Percentiles rank a stretch among this genome's conserved stretches.
Conservation (phyloP, 1,140 invertebrate genomes). For the Pachyrhynchus sulphureomaculatus region DNA sequence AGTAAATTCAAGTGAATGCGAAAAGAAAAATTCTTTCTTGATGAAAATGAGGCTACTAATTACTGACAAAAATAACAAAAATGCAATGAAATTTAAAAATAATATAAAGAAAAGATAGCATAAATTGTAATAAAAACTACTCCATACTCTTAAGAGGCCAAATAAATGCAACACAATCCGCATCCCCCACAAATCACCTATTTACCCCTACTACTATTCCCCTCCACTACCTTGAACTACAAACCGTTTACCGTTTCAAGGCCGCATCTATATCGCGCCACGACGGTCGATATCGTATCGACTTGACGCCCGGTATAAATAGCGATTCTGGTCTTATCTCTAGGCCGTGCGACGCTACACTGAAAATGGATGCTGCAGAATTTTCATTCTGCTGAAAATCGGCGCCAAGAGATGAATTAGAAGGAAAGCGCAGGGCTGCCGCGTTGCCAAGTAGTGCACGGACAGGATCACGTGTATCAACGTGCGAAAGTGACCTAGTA, state of each 20-base stretch:
- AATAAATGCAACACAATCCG: constrained; percentile 13
- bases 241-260: constrained; percentile 23
- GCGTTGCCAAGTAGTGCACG: constrained; percentile 14
- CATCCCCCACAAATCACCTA: not conserved
- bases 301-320: constrained; percentile 1
- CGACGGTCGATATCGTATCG: constrained; percentile 18
- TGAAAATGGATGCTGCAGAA: constrained; percentile 16
- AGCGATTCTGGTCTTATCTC: constrained; percentile 8
- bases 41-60: too few species aligned
- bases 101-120: not conserved
- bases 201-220: not conserved
- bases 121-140: not conserved
- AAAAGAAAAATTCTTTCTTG: too few species aligned
- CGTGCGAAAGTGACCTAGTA: constrained; percentile 24
- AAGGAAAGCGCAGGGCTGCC: constrained; percentile 12
- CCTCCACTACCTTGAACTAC: constrained; percentile 27
- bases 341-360: constrained; percentile 6
- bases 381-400: constrained; percentile 21
- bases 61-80: too few species aligned
- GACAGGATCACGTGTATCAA: constrained; percentile 14
- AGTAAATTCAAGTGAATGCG: too few species aligned
- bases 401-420: constrained; percentile 18
- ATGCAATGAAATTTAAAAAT: not conserved
- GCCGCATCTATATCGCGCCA: constrained; percentile 17
- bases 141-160: too few species aligned